Evolutionary conservation across 2,113 vertebrate genomes (phyloP), one percentile per base, ranked within the genome.

Genomic region (Polypterus bichir): DNA sequence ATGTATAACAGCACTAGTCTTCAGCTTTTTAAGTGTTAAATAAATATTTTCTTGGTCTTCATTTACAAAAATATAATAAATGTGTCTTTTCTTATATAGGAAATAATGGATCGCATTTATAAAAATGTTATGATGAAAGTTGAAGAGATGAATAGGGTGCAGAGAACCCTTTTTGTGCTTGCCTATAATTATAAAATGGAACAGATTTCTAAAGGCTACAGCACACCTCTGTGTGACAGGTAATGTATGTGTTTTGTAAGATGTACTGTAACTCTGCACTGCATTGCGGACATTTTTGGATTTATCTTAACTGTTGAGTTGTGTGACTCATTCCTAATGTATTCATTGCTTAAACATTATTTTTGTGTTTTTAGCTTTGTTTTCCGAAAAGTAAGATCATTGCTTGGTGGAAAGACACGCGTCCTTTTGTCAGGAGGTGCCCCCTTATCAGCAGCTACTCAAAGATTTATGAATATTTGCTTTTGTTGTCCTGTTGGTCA

Each of bases 111-210:
- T 72, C 89, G 93, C 4, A 94, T 97, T 77, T 94, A 95, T 69
- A 97, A 97, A 81, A 95, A 92, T 1, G 91, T 97, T 66, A 96
- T 97, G 92, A 82, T 77, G 64, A 95, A 92, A 73, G 88, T 98
- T 11, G 91, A 90, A 70, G 88, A 91, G 75, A 98, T 97, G 94
- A 92, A 76, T 53, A 68, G 65, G 63, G 74, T 93, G 61, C 93
- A 98, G 74, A 70, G 81, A 51, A 91, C 91, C 51, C 78, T 98
- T 0, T 98, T 98, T 77, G 83, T 85, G 61, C 68, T 97, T 73
- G 92, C 94, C 2, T 98, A 97, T 83, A 96, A 93, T 81, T 98
- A 98, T 70, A 98, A 98, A 74, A 91, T 97, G 91, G 92, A 97
- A 46, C 93, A 98, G 80, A 86, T 97, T 54, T 73, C 81, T 49